Percentiles rank a stretch among this genome's conserved stretches.
These are phyloP conservation scores for Chaetodon trifascialis DNA, from an alignment of 2,113 vertebrate species.

Conservation along the genomic window DNA sequence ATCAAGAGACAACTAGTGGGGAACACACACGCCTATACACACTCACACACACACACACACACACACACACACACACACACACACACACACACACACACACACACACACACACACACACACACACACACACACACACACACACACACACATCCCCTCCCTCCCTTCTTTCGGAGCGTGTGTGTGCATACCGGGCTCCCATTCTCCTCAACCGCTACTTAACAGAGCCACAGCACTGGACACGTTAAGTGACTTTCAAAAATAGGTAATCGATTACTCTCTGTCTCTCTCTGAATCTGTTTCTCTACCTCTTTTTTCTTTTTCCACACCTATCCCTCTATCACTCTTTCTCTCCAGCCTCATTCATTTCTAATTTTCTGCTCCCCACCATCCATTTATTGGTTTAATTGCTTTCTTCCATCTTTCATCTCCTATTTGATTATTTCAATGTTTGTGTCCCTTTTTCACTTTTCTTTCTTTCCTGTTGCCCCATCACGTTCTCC, in stretches of 20 bases:
- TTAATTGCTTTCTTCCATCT: constrained; percentile 39
- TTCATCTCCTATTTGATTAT: constrained; percentile 53
- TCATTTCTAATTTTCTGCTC: constrained; percentile 47
- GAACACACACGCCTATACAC: constrained; percentile 2
- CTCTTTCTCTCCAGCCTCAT: constrained; percentile 22
- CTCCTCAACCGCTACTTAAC: constrained; percentile 85
- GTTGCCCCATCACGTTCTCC: too few relatives aligned
- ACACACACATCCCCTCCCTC: background rate
- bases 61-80: background rate
- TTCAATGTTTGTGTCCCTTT: constrained; percentile 67
- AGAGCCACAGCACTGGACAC: constrained; percentile 84
- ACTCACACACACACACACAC: constrained; percentile 5
- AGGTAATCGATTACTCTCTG: constrained; percentile 93
- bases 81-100: background rate
- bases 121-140: constrained; percentile 4
- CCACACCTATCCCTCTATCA: constrained; percentile 5
- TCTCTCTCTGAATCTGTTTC: constrained; percentile 48
- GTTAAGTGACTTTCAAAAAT: constrained; percentile 97
- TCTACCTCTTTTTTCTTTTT: background rate
- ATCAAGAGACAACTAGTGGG: constrained; percentile 43
- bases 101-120: background rate
- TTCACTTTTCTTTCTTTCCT: constrained; percentile 1
- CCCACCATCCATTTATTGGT: constrained; percentile 41
- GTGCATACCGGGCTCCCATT: constrained; percentile 87
- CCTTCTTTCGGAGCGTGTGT: constrained; percentile 84